A percentile compares a stretch with the other conserved stretches of the same genome.
Conservation (phyloP, 2,888 invertebrate species). For the Caenorhabditis angaria region DNA sequence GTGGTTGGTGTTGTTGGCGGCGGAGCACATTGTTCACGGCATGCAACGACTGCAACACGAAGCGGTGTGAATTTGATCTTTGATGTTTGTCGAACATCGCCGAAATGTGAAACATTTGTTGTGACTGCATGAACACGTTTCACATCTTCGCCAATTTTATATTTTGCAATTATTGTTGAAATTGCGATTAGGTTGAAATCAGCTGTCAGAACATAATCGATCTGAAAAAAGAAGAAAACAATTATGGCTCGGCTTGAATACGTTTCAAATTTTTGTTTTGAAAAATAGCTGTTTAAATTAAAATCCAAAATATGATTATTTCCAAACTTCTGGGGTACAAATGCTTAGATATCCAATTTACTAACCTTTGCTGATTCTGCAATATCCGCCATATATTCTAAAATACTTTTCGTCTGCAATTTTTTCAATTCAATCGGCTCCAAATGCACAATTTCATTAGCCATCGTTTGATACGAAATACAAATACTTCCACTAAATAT, state of each 20-base stretch:
- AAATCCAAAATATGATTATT: not conserved
- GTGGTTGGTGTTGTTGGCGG: slow-evolving; percentile 15
- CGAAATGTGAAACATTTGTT: slow-evolving; percentile 52
- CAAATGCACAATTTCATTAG: slow-evolving; percentile 58
- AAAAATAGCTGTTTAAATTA: not conserved
- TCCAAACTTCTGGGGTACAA: not conserved
- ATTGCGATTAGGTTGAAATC: slow-evolving; percentile 26
- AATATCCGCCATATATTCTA: slow-evolving; percentile 69
- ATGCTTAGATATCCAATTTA: not conserved
- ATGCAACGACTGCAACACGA: slow-evolving; percentile 69
- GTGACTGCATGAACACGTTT: slow-evolving; percentile 25
- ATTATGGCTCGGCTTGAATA: not conserved
- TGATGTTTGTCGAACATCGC: slow-evolving; percentile 15
- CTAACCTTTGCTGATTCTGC: slow-evolving; percentile 65
- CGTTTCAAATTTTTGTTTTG: not conserved
- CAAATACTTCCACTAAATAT: slow-evolving; percentile 48
- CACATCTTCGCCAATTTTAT: slow-evolving; percentile 24
- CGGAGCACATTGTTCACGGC: slow-evolving; percentile 40
- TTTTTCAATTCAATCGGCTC: slow-evolving; percentile 70
- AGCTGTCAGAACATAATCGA: slow-evolving; percentile 38
- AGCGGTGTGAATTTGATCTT: slow-evolving; percentile 62
- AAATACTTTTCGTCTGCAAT: slow-evolving; percentile 68
- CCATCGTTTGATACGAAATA: slow-evolving; percentile 37
- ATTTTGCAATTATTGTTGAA: slow-evolving; percentile 19
- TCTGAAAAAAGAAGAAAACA: slow-evolving; percentile 13